Conservation (phyloP, 2,888 invertebrate genomes). For the Pteria penguin region DNA sequence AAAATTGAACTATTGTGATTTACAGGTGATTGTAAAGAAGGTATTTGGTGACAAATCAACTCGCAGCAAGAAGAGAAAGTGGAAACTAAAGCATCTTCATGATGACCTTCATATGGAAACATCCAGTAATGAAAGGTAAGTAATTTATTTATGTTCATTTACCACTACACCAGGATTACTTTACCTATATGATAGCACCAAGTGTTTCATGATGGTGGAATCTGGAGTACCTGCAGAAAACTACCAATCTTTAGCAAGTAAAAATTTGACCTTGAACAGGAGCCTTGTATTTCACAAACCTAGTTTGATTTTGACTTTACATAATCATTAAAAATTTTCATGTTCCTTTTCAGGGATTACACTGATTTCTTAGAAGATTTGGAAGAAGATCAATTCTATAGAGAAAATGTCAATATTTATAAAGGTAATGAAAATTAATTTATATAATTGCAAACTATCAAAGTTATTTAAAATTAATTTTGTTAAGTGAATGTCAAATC, state of each 20-base stretch:
- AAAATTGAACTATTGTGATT: too few relatives aligned
- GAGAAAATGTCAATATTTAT: constrained; percentile 97
- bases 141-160: neutral
- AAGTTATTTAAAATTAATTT: neutral
- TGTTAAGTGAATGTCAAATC: neutral
- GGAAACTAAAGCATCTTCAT: constrained; percentile 94
- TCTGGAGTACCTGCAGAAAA: too few relatives aligned
- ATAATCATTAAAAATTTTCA: too few relatives aligned
- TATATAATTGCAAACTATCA: neutral
- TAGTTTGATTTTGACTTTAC: too few relatives aligned
- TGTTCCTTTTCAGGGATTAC: constrained; percentile 87
- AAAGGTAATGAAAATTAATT: constrained; percentile 78
- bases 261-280: too few relatives aligned
- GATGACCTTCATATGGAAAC: constrained; percentile 79
- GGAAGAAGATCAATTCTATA: constrained; percentile 94
- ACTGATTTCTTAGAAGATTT: constrained; percentile 97
- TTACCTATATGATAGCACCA: neutral
- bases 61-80: constrained; percentile 87
- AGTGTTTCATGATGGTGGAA: too few relatives aligned
- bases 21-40: constrained; percentile 93
- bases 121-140: constrained; percentile 78
- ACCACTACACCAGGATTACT: too few relatives aligned
- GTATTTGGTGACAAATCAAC: constrained; percentile 86
- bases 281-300: too few relatives aligned
- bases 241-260: too few relatives aligned